Evolutionary conservation across 2,113 vertebrate species (phyloP), one percentile per base, ranked within the genome.

Genomic region (Laterallus jamaicensis): DNA sequence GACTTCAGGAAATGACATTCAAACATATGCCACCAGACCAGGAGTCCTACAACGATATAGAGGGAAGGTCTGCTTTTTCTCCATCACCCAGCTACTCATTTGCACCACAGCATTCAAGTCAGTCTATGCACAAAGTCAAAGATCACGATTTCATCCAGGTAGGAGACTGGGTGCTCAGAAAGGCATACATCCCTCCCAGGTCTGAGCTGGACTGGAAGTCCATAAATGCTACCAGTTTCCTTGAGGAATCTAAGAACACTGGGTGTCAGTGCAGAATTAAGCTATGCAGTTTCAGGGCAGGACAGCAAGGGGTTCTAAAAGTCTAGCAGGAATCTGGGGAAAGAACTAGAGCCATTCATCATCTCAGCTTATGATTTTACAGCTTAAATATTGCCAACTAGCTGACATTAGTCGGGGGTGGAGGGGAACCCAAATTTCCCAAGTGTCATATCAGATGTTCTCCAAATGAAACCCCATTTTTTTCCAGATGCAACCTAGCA

Each of bases 1-100:
- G 91, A 29, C 74, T 39, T 80, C 63, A 77, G 28, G 90, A 96
- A 96, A 89, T 60, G 59, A 76, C 88, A 95, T 12, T 56, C 85
- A 93, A 87, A 35, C 78, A 94, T 71, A 68, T 55, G 82, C 82
- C 87, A 70, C 35, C 40, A 50, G 67, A 91, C 37, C 55, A 59
- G 44, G 86, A 91, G 71, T 68, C 49, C 64, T 35, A 67, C 49
- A 66, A 8, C n/a, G 7, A 58, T 7, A 18, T 0, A 71, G 21
- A 1, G 0, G 74, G 55, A 89, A 82, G 71, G 66, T 42, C 29
- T 56, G n/a, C 68, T 64, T 92, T 81, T 70, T 29, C 64, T 84
- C 42, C 26, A 25, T 40, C 59, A 52, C 58, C 10, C 7, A 1
- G 16, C 37, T 90, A 44, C 44, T 63, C 37, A 10, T 60, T 68